A percentile compares a stretch with the other conserved stretches of the same genome.
These are phyloP conservation scores for Gasterosteus nipponicus DNA, from an alignment of 2,113 vertebrate genomes.

Conservation along the genomic window DNA sequence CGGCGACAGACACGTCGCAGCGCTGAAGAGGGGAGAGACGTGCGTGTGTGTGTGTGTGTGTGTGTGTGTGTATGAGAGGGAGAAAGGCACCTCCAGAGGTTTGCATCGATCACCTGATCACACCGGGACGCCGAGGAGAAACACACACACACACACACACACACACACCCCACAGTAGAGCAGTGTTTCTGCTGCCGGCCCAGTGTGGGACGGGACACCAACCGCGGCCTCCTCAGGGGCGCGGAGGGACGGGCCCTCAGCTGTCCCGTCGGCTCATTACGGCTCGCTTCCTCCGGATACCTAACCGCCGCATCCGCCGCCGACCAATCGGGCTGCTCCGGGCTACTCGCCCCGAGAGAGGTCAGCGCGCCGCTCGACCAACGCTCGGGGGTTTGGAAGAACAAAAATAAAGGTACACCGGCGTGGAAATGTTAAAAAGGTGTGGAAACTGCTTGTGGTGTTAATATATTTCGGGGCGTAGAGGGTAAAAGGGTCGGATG, in stretches of 20 bases:
- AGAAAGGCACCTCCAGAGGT: constrained; percentile 83
- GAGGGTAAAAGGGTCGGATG: constrained; percentile 30
- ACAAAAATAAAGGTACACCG: neutral
- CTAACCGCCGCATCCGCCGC: neutral
- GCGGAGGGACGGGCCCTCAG: constrained; percentile 7
- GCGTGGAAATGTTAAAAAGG: neutral
- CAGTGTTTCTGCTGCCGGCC: constrained; percentile 46
- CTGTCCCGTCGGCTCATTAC: constrained; percentile 28
- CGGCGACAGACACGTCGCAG: constrained; percentile 46
- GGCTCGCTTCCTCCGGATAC: constrained; percentile 1
- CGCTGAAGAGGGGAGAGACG: constrained; percentile 24
- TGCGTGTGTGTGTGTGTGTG: constrained; percentile 25
- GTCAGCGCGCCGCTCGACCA: constrained; percentile 1
- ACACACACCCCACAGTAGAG: constrained; percentile 23
- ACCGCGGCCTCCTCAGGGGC: constrained; percentile 42
- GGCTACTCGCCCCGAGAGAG: neutral
- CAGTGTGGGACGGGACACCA: constrained; percentile 63
- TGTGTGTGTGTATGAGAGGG: constrained; percentile 15
- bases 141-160: too few species aligned
- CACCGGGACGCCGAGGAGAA: constrained; percentile 62
- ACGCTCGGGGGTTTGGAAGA: neutral
- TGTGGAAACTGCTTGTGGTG: neutral
- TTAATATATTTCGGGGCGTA: constrained; percentile 10
- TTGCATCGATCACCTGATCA: constrained; percentile 72
- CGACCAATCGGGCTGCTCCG: neutral